A percentile compares a stretch with the other conserved stretches of the same genome.
Evolutionary conservation across 2,113 vertebrate genomes (phyloP).

Genomic region (Amphiprion ocellaris): DNA sequence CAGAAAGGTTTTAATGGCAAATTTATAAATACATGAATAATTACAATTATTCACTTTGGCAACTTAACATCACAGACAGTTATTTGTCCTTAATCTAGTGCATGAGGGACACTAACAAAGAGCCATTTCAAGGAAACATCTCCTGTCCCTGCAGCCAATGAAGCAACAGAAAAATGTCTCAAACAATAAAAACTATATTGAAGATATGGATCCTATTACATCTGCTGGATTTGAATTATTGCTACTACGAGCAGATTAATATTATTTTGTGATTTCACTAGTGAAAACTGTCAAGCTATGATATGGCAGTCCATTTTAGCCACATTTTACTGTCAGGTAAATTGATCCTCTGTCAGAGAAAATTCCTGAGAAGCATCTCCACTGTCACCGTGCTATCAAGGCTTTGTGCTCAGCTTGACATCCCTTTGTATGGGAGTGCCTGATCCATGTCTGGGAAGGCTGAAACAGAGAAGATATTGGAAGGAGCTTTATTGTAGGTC

Average conservation of each 20-base stretch:
- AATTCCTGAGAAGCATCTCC: conserved; percentile 15
- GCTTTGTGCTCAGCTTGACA: conserved; percentile 31
- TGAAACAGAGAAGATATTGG: conserved; percentile 37
- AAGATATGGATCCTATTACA: not conserved
- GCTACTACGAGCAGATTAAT: not conserved
- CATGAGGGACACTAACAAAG: too few species aligned
- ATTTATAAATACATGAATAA: too few species aligned
- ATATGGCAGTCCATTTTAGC: not conserved
- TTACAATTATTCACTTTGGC: not conserved
- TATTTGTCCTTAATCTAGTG: not conserved
- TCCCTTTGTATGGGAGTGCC: conserved; percentile 20
- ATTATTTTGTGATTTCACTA: not conserved
- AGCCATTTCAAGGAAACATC: too few species aligned
- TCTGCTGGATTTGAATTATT: too few species aligned
- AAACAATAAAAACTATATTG: not conserved
- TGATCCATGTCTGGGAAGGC: conserved; percentile 11
- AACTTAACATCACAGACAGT: not conserved
- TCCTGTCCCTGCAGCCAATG: too few species aligned
- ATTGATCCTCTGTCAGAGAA: conserved; percentile 27
- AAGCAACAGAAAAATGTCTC: not conserved
- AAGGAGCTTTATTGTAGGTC: conserved; percentile 45
- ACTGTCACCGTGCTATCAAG: conserved; percentile 19
- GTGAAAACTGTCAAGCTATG: not conserved
- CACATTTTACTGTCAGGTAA: conserved; percentile 2
- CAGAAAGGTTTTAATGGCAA: too few species aligned